A percentile compares a stretch with the other conserved stretches of the same genome.
Conservation (phyloP, 1,140 invertebrate species). For the Battus philenor region DNA sequence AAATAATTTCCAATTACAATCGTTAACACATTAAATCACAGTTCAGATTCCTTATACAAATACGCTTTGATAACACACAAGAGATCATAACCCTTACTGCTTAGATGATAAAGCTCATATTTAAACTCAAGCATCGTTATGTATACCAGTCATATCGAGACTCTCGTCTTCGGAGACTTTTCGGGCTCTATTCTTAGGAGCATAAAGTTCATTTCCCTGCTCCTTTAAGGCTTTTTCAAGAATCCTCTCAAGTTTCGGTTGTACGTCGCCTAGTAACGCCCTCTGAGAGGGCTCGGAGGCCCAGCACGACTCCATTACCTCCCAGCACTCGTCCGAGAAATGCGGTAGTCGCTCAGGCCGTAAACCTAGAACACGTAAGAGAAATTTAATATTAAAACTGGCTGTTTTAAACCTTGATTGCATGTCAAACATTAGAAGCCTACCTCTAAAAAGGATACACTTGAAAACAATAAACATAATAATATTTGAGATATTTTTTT, state of each 20-base stretch:
- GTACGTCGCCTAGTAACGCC: constrained; percentile 87
- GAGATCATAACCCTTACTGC: constrained; percentile 13
- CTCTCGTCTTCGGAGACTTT: constrained; percentile 33
- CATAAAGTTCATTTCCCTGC: constrained; percentile 10
- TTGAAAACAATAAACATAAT: no score
- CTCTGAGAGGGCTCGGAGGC: constrained; percentile 83
- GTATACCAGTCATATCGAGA: constrained; percentile 41
- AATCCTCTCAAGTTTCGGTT: constrained; percentile 78
- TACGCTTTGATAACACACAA: constrained; percentile 4
- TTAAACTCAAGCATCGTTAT: constrained; percentile 11
- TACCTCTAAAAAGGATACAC: no score
- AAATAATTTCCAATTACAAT: no score
- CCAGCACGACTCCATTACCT: constrained; percentile 92
- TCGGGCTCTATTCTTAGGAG: not conserved
- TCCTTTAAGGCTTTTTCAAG: constrained; percentile 23
- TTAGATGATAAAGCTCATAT: constrained; percentile 16
- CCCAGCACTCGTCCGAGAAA: constrained; percentile 90
- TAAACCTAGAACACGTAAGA: constrained; percentile 75
- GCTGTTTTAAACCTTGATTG: no score
- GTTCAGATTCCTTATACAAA: not conserved
- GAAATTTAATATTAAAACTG: no score
- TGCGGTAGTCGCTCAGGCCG: constrained; percentile 85
- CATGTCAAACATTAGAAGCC: no score
- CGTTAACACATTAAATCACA: constrained; percentile 1
- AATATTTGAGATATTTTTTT: no score